Conservation (phyloP, 2,797 vertebrate genomes). For the Poeciliopsis turneri region DNA sequence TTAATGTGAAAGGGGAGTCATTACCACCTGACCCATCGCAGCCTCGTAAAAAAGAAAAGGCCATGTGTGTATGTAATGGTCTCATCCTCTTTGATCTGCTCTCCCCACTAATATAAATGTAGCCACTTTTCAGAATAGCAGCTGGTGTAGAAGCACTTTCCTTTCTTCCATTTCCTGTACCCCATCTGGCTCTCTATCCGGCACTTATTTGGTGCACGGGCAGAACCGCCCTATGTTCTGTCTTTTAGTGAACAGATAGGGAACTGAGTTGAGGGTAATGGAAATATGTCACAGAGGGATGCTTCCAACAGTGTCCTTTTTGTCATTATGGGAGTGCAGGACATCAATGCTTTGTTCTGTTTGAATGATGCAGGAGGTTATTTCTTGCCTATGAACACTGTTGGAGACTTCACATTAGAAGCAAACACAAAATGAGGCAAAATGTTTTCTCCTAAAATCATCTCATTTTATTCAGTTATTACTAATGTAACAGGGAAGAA, state of each 20-base stretch:
- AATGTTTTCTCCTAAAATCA: slow-evolving; percentile 36
- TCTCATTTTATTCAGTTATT: slow-evolving; percentile 50
- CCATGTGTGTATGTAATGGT: slow-evolving; percentile 62
- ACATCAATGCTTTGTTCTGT: slow-evolving; percentile 41
- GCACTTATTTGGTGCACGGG: slow-evolving; percentile 58
- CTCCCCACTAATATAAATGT: slow-evolving; percentile 59
- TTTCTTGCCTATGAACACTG: slow-evolving; percentile 11
- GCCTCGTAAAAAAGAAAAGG: slow-evolving; percentile 52
- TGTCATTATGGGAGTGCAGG: slow-evolving; percentile 38
- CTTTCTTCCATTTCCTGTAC: slow-evolving; percentile 69
- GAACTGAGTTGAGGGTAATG: slow-evolving; percentile 59
- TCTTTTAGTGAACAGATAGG: slow-evolving; percentile 55
- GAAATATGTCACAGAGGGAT: slow-evolving; percentile 63
- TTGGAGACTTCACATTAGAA: slow-evolving; percentile 29
- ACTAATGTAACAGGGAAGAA: slow-evolving; percentile 36
- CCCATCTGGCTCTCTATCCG: slow-evolving; percentile 69
- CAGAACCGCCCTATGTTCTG: slow-evolving; percentile 51
- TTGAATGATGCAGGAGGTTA: slow-evolving; percentile 25
- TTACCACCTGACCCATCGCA: slow-evolving; percentile 69
- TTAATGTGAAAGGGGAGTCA: slow-evolving; percentile 63
- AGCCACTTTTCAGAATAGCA: slow-evolving; percentile 72
- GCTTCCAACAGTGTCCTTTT: slow-evolving; percentile 44
- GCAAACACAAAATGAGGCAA: slow-evolving; percentile 15
- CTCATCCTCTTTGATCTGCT: slow-evolving; percentile 66
- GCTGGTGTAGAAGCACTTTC: slow-evolving; percentile 70